phyloP scores from a whole-genome alignment of 2,888 invertebrate species.

The Lithophane leautieri region DNA sequence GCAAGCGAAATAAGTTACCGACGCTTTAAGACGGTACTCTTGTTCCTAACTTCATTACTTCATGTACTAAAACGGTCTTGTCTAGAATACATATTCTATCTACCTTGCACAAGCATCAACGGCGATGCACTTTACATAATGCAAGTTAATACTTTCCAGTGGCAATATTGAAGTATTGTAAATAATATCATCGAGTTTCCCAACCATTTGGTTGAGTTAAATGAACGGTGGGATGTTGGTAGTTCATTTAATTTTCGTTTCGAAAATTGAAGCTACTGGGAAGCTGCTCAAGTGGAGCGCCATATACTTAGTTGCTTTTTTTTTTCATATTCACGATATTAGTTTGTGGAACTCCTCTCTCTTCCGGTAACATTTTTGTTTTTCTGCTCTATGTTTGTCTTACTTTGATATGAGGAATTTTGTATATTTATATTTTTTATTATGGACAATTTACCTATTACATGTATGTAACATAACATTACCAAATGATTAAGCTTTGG shows the following conservation, averaged over 20 bases:
- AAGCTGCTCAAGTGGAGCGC: constrained; percentile 54
- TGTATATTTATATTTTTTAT: not conserved
- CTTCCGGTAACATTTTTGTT: constrained; percentile 7
- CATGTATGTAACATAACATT: not conserved
- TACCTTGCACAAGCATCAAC: constrained; percentile 5
- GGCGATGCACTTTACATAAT: not conserved
- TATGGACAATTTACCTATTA: not conserved
- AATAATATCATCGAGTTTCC: constrained; percentile 14
- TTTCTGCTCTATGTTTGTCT: not conserved
- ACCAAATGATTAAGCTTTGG: not conserved
- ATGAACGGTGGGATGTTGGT: constrained; percentile 27
- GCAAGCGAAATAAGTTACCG: constrained; percentile 9
- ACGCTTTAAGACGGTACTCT: not conserved
- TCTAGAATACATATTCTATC: constrained; percentile 4
- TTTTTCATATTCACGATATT: constrained; percentile 59
- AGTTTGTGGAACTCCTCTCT: constrained; percentile 27
- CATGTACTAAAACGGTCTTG: constrained; percentile 13
- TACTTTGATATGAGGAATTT: not conserved
- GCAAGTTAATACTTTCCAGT: constrained; percentile 2
- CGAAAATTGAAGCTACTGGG: constrained; percentile 58
- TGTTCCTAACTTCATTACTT: constrained; percentile 5
- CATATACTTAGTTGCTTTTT: constrained; percentile 57
- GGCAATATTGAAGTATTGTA: not conserved
- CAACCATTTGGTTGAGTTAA: constrained; percentile 23
- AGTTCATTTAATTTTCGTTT: constrained; percentile 21